Base-by-base conservation (phyloP, 2,113 vertebrate genomes). In the Cyprinus carpio region DNA sequence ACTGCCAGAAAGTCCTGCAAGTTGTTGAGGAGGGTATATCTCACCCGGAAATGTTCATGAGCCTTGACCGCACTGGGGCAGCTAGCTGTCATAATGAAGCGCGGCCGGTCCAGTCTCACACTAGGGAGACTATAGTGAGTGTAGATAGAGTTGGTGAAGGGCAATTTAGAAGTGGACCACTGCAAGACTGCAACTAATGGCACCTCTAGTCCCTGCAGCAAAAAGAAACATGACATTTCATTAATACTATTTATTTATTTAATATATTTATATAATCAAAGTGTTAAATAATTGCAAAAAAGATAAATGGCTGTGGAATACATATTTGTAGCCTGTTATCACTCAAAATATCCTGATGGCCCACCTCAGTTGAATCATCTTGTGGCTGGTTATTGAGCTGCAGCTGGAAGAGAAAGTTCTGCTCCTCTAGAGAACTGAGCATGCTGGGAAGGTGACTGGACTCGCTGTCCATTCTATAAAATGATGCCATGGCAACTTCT, bases 1-100 rank as follows among this genome's bases (percentile, higher is more conserved):
- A 99, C 96, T 0, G 97, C 96, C 88, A 98, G 93, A 90, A 99
- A 99, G 93, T 99, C 97, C 93, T 99, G 97, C 85, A 99, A 94
- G 82, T 98, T 96, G 90, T 99, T 99, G 84, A 98, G 95, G 60
- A 99, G 95, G 0, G 97, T 97, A 82, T 98, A 99, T 85, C 95
- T 95, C 84, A 98, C 97, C 0, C 94, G 95, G 92, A 99, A 99
- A 85, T 95, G 94, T 65, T 96, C 95, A 1, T 93, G 96, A 56
- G 95, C 92, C 13, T 34, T 87, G 76, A 98, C 96, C 0, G 96
- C 92, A 2, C 96, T 97, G 81, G 96, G 95, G n/a, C 97, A 97
- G 82, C 95, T 95, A 0, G 97, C 97, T 0, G 94, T 97, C 97
- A 98, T 98, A 80, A 99, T 96, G 27, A 99, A 98, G 10, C 95